Evolutionary conservation across 2,888 invertebrate genomes (phyloP), one percentile per base, ranked within the genome.

Genomic region (Noctua pronuba): DNA sequence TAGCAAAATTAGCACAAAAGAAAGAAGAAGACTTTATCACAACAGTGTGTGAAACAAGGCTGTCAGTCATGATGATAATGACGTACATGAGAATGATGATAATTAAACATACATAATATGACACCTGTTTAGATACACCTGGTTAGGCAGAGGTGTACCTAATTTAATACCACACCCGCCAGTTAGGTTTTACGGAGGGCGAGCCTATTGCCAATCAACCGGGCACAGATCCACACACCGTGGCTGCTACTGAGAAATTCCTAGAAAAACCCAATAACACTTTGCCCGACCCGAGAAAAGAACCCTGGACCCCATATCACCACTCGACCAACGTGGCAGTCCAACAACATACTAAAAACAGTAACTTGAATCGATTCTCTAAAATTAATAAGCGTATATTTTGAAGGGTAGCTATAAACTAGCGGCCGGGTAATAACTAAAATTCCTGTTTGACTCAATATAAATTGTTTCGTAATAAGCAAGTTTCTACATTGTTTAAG

Each of bases 381-480:
- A 35, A 78, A 83, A 86, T 83, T 83, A 83, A 70, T 69, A 73
- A 86, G 83, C 72, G 83, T 73, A 35, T 71, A 70, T 83, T 83
- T 66, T 38, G 58, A 83, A 64, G 72, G 79, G 78, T 73, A n/a
- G 55, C 60, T 77, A 69, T 72, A 76, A 86, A 82, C 77, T 82
- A 83, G 46, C 64, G 58, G 65, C 58, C 49, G 49, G 62, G 44
- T 52, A 69, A 65, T 83, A 69, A 69, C 69, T 86, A 49, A 68
- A 86, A 83, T 86, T 86, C 84, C 78, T 66, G 52, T 35, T 78
- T 49, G 44, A 83, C 86, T 86, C 70, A 83, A 83, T 83, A 73
- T 86, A 83, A 86, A 83, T 86, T 86, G 87, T 83, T 86, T 77
- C 31, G 28, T 73, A 77, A 64, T 78, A 78, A 73, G 44, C 68